phyloP scores from a whole-genome alignment of 2,113 vertebrate genomes.

The Lamprologus sp. region DNA sequence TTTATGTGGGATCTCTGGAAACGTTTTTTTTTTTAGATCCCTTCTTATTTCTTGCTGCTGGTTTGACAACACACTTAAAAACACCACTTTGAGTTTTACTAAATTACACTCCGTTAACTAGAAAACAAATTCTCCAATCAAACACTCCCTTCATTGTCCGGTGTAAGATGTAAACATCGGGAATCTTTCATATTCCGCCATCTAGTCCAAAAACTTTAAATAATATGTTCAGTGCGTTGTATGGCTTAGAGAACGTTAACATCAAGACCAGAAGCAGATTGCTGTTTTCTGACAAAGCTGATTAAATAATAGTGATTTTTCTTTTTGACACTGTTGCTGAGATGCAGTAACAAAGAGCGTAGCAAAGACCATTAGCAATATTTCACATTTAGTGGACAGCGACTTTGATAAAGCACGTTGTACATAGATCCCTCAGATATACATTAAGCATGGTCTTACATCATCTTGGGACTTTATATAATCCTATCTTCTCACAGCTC shows the following conservation, averaged over 20 bases:
- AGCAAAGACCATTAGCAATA: background rate
- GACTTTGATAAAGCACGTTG: constrained; percentile 27
- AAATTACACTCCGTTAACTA: background rate
- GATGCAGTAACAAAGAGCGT: background rate
- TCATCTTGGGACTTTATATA: constrained; percentile 8
- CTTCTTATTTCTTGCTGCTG: background rate
- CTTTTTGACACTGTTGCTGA: background rate
- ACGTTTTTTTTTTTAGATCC: background rate
- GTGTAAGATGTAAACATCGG: background rate
- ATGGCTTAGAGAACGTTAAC: background rate
- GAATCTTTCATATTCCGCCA: background rate
- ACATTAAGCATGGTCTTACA: background rate
- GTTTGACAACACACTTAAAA: background rate
- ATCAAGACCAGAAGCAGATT: background rate
- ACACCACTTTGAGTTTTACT: background rate
- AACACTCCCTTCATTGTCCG: background rate
- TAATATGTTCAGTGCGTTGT: fast-evolving
- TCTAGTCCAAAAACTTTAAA: background rate
- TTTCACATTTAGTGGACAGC: background rate
- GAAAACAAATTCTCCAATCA: background rate
- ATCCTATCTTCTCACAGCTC: background rate
- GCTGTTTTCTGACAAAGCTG: background rate
- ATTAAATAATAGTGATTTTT: constrained; percentile 19
- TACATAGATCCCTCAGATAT: background rate
- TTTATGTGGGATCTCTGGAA: background rate